Evolutionary conservation across 2,888 invertebrate genomes (phyloP).

Genomic region (Spisula subtruncata): DNA sequence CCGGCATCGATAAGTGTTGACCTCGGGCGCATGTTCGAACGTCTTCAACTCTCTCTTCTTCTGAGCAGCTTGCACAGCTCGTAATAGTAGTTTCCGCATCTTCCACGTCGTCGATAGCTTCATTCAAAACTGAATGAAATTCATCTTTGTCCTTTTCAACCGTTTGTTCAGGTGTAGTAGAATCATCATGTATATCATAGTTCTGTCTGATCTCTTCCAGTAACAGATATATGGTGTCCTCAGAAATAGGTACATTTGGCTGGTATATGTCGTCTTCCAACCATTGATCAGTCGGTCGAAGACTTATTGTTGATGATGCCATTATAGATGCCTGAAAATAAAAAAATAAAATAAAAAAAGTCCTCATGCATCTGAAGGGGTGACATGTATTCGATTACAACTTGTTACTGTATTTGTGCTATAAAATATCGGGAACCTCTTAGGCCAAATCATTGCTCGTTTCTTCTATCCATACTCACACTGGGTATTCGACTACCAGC

Average conservation of each 20-base stretch:
- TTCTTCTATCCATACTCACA: too few species aligned
- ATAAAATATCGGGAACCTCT: too few species aligned
- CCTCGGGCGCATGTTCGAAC: conserved; percentile 28
- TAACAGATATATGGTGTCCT: not conserved
- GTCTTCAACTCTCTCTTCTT: conserved; percentile 31
- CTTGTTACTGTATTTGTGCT: too few species aligned
- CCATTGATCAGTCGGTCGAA: not conserved
- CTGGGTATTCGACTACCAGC: too few species aligned
- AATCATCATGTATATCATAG: not conserved
- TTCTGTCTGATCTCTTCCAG: not conserved
- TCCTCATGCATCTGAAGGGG: too few species aligned
- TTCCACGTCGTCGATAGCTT: not conserved
- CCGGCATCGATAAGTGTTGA: conserved; percentile 41
- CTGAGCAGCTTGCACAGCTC: conserved; percentile 40
- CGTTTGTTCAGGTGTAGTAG: not conserved
- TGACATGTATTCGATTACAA: too few species aligned
- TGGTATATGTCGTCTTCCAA: not conserved
- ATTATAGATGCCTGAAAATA: not conserved
- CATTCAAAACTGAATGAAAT: not conserved
- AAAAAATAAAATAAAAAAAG: too few species aligned
- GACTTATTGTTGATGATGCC: not conserved
- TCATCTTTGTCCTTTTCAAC: not conserved
- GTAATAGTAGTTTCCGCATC: not conserved
- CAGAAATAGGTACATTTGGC: not conserved
- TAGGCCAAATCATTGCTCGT: too few species aligned